These are phyloP conservation scores for Oncorhynchus nerka DNA, from an alignment of 2,113 vertebrate species.

Conservation along the genomic window DNA sequence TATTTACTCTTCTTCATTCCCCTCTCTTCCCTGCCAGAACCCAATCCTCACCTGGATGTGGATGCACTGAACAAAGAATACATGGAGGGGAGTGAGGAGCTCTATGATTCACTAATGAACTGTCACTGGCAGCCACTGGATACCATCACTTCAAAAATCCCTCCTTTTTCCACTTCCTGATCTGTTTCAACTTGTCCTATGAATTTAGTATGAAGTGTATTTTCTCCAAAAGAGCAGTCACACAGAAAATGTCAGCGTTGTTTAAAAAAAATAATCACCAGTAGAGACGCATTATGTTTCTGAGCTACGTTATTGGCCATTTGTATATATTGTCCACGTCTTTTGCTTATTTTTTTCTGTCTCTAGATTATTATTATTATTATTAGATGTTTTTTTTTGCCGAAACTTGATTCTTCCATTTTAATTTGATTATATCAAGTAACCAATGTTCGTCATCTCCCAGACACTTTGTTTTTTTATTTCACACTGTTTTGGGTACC, in stretches of 20 bases:
- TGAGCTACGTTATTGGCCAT: neutral
- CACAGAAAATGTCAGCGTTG: neutral
- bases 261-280: neutral
- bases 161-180: conserved; percentile 65
- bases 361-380: too few species aligned
- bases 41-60: conserved; percentile 75
- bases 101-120: conserved; percentile 87
- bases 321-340: neutral
- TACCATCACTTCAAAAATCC: conserved; percentile 77
- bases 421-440: too few species aligned
- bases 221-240: neutral
- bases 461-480: too few species aligned
- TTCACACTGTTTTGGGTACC: too few species aligned
- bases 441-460: too few species aligned
- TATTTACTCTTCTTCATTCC: neutral
- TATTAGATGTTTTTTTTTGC: too few species aligned
- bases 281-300: neutral
- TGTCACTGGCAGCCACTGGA: conserved; percentile 90
- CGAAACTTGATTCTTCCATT: too few species aligned
- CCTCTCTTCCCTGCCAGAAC: conserved; percentile 48
- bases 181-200: neutral
- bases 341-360: neutral
- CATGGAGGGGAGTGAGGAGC: conserved; percentile 88
- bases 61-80: conserved; percentile 86
- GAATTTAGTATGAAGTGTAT: neutral